Percentiles rank a stretch among this genome's conserved stretches.
phyloP scores from a whole-genome alignment of 2,113 vertebrate species.

The Meleagris gallopavo region DNA sequence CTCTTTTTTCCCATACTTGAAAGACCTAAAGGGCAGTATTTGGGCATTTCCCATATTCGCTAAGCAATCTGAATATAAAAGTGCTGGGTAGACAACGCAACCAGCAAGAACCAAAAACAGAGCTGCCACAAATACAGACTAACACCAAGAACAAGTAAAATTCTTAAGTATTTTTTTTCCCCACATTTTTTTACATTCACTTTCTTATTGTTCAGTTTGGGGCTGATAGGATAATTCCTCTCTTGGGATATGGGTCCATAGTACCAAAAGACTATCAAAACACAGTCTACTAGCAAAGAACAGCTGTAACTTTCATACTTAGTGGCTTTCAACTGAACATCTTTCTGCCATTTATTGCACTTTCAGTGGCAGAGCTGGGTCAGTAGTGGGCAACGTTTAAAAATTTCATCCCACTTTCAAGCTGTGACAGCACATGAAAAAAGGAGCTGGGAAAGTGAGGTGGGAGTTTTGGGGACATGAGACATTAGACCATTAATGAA shows the following conservation, averaged over 20 bases:
- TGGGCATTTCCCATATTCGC: background rate
- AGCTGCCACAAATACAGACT: background rate
- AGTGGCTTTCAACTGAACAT: background rate
- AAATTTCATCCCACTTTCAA: slow-evolving; percentile 19
- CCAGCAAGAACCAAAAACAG: background rate
- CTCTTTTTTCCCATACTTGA: background rate
- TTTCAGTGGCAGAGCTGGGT: background rate
- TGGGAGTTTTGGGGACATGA: background rate
- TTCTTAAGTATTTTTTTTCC: background rate
- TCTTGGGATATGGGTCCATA: background rate
- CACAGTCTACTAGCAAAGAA: slow-evolving; percentile 20
- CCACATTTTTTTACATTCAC: background rate
- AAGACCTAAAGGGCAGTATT: background rate
- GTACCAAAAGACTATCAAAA: slow-evolving; percentile 33
- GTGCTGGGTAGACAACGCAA: background rate
- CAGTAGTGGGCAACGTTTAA: background rate
- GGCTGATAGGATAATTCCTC: background rate
- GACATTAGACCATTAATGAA: rapidly evolving
- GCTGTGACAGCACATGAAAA: background rate
- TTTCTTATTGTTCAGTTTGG: background rate
- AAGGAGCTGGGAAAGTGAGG: background rate
- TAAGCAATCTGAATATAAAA: background rate
- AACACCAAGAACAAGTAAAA: background rate
- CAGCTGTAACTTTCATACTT: background rate
- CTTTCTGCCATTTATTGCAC: slow-evolving; percentile 5